A percentile compares a stretch with the other conserved stretches of the same genome.
Conservation (phyloP, 2,113 vertebrate species). For the Phaethornis superciliosus region DNA sequence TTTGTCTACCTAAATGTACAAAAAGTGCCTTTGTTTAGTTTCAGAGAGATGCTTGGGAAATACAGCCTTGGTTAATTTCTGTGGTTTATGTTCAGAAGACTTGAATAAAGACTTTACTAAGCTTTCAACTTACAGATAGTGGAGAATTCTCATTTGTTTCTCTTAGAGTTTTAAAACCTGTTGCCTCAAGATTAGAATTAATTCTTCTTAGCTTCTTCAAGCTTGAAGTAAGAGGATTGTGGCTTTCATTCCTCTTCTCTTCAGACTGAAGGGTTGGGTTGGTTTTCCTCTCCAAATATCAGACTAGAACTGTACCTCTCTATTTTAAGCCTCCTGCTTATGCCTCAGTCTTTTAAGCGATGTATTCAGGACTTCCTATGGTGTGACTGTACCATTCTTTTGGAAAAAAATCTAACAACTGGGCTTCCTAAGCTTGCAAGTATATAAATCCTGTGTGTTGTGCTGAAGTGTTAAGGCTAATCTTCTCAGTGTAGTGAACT, state of each 20-base stretch:
- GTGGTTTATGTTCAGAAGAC: neutral
- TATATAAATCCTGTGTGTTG: neutral
- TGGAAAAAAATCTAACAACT: neutral
- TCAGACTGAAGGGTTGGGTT: neutral
- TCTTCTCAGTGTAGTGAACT: neutral
- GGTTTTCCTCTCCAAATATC: neutral
- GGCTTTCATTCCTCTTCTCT: neutral
- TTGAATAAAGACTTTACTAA: neutral
- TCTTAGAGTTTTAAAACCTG: neutral
- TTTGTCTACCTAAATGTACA: neutral
- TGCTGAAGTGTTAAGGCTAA: conserved; percentile 12
- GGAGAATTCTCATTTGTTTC: neutral
- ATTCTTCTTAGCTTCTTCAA: neutral
- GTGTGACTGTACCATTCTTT: neutral
- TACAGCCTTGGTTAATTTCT: neutral
- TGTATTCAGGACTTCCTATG: neutral
- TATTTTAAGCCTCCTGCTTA: neutral
- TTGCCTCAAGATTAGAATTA: neutral
- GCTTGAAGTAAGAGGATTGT: neutral
- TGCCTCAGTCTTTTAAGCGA: neutral
- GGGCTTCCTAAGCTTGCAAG: neutral
- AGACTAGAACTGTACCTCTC: accelerated
- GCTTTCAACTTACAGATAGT: neutral
- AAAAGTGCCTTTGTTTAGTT: neutral
- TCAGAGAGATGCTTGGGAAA: neutral